Evolutionary conservation across 2,113 vertebrate genomes (phyloP).

Genomic region (human): GRCh38 chr6:148253001-148253500

Average conservation of each 20-base stretch:
- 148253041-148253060: not conserved
- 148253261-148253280: not conserved
- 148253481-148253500: not conserved
- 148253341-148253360: not conserved
- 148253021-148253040: not conserved
- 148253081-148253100: not conserved
- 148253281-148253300: not conserved
- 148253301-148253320: not conserved
- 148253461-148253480: not conserved
- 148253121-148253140: not conserved
- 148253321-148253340: not conserved
- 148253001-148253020: not conserved
- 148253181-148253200: not conserved
- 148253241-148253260: not conserved
- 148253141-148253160: not conserved
- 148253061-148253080: not conserved
- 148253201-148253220: not conserved
- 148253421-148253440: not conserved
- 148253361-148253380: not conserved
- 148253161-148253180: not conserved
- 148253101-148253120: not conserved
- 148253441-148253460: not conserved
- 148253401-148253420: constrained; percentile 18
- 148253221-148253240: not conserved
- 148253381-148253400: not conserved